These are phyloP conservation scores for Syndactyla subalaris DNA, from an alignment of 2,797 vertebrate species.

Conservation along the genomic window DNA sequence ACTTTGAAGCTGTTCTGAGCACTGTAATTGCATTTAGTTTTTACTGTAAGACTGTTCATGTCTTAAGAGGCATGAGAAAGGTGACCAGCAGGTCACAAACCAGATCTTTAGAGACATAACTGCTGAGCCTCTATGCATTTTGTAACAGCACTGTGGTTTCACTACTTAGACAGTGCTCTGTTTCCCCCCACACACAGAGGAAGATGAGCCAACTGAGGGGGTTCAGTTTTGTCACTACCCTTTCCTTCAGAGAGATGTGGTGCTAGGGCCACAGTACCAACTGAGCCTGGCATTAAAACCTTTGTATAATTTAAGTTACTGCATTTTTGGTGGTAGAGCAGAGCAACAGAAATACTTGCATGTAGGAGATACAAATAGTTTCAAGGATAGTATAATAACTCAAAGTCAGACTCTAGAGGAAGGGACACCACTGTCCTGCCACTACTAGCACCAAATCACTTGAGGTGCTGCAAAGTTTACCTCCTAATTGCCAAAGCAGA, in stretches of 20 bases:
- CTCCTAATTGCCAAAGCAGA: background rate
- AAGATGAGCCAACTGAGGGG: background rate
- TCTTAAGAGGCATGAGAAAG: background rate
- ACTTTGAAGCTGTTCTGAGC: background rate
- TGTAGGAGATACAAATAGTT: fast-evolving
- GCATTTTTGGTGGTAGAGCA: background rate
- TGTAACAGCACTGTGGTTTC: background rate
- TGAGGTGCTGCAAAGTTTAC: background rate
- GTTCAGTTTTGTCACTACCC: background rate
- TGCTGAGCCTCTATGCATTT: background rate
- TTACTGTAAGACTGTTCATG: background rate
- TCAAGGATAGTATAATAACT: background rate
- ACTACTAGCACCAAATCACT: background rate
- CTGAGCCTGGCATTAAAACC: background rate
- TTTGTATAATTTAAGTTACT: background rate
- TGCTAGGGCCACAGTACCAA: background rate
- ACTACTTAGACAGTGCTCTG: background rate
- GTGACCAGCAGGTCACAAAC: background rate
- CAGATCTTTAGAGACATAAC: background rate
- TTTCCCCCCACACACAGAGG: background rate
- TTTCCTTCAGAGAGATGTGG: background rate
- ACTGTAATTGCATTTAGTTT: background rate
- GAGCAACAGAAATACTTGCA: background rate
- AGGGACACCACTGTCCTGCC: background rate
- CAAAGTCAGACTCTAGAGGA: background rate